phyloP scores from a whole-genome alignment of 2,888 invertebrate species.

The Hololepta plana region DNA sequence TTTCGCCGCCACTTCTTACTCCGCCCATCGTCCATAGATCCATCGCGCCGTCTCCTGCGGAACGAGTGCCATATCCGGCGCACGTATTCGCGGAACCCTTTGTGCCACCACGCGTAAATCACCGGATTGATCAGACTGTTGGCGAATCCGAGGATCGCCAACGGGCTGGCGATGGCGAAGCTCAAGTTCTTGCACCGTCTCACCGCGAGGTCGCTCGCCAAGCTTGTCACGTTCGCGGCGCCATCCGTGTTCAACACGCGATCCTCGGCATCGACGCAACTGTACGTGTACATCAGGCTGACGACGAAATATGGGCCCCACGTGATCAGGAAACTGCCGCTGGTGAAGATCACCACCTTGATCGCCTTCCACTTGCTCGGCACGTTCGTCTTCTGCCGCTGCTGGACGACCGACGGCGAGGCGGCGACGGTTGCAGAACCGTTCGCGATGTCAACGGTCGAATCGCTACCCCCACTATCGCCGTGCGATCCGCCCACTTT shows the following conservation, averaged over 20 bases:
- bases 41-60: too few relatives aligned
- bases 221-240: conserved; percentile 26
- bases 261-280: conserved; percentile 27
- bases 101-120: conserved; percentile 56
- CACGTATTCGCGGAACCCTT: conserved; percentile 38
- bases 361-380: conserved; percentile 42
- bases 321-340: conserved; percentile 39
- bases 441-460: too few relatives aligned
- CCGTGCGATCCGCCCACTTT: too few relatives aligned
- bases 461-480: too few relatives aligned
- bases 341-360: conserved; percentile 40
- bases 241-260: too few relatives aligned
- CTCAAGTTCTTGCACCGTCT: conserved; percentile 31
- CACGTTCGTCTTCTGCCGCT: conserved; percentile 10
- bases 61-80: conserved; percentile 24
- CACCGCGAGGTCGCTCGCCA: too few relatives aligned
- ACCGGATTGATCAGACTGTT: conserved; percentile 45
- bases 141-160: conserved; percentile 38
- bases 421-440: too few relatives aligned
- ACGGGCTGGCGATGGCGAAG: conserved; percentile 35
- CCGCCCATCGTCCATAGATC: too few relatives aligned
- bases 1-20: too few relatives aligned
- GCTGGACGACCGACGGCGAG: too few relatives aligned
- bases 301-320: conserved; percentile 46
- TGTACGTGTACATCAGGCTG: conserved; percentile 32